Base-by-base conservation (phyloP, 1,140 invertebrate species). In the Lepidurus couesii region DNA sequence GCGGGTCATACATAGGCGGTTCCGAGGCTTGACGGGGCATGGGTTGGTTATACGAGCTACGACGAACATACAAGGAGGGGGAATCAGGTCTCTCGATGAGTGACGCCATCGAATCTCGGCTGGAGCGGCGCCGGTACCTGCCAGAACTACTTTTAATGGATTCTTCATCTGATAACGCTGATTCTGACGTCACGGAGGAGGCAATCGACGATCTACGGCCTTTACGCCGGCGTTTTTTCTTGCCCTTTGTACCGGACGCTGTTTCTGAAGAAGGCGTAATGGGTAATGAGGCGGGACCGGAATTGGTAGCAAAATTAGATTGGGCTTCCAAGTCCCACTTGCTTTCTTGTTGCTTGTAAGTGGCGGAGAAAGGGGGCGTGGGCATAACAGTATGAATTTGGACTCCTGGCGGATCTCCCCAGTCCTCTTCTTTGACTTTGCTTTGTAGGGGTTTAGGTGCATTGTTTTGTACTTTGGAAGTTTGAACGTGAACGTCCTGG, bases 61-160 rank as follows among this genome's bases (percentile, higher is more conserved):
- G 34, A 8, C 43, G 75, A 21, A 77, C 47, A 43, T 42, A 77
- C 42, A 45, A 34, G 13, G 75, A 45, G 4, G 75, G 75, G 16
- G 75, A 77, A 44, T 77, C 75, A 10, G 75, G 75, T 10, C 43
- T 44, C 10, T 77, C 75, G 1, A 47, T 44, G 16, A 45, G 21
- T 8, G 75, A 77, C 16, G 43, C 75, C 34, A 47, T 44, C 16
- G 53, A 65, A 65, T 65, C 53, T 65, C 53, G 53, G 13, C 53
- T 65, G 16, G 53, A 65, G 16, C 53, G 16, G 21, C 53, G 53
- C 16, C n/a, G 53, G 53, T 65, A 65, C 8, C 53, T 4, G 16
- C 53, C 53, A 9, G 16, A 13, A 7, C 16, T 65, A 21, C 53
- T 65, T 65, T 65, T 9, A 7, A 65, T 21, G 3, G 53, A 65